phyloP scores from a whole-genome alignment of 2,797 vertebrate species.

The Artibeus jamaicensis region DNA sequence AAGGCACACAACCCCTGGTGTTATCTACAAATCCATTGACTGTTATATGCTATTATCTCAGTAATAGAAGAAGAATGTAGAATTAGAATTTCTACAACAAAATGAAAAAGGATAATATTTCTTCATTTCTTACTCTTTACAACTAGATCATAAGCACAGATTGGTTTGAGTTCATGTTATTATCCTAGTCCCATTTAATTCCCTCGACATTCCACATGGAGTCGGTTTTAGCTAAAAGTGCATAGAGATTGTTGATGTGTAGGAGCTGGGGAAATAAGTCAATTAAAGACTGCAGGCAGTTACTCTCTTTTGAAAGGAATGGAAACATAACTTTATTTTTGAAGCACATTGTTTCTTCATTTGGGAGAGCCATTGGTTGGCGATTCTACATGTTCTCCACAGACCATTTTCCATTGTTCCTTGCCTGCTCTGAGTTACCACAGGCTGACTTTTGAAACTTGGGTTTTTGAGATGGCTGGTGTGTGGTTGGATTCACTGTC shows the following conservation, averaged over 20 bases:
- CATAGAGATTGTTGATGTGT: neutral
- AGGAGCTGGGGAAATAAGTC: neutral
- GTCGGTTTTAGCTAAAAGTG: neutral
- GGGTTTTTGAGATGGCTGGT: neutral
- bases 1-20: neutral
- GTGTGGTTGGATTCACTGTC: neutral
- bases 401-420: neutral
- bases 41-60: neutral
- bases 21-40: slow-evolving; percentile 26
- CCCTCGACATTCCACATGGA: neutral
- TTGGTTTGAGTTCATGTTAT: neutral
- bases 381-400: neutral
- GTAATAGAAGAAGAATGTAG: slow-evolving; percentile 9
- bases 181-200: neutral
- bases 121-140: slow-evolving; percentile 30
- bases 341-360: neutral
- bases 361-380: neutral
- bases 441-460: neutral
- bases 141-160: neutral
- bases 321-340: neutral
- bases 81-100: slow-evolving; percentile 28
- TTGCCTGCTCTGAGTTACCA: neutral
- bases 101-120: neutral
- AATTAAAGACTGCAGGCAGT: neutral
- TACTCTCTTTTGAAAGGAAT: neutral